A percentile compares a stretch with the other conserved stretches of the same genome.
Conservation (phyloP, 2,113 vertebrate genomes). For the Corythaixoides concolor region DNA sequence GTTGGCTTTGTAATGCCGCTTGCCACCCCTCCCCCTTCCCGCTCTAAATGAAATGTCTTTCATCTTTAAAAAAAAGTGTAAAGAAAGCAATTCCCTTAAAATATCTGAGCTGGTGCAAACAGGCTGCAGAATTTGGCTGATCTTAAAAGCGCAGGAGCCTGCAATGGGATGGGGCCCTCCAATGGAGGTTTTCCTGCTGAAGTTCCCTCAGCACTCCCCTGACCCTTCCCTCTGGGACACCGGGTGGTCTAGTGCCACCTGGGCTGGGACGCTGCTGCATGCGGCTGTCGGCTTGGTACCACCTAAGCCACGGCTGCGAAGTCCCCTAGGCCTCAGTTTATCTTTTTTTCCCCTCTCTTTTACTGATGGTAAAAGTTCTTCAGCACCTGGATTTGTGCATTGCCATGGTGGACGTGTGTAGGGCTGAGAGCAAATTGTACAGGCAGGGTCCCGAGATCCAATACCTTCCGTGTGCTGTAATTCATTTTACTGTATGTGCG, state of each 20-base stretch:
- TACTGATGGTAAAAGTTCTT: fast-evolving
- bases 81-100: background rate
- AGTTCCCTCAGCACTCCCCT: fast-evolving
- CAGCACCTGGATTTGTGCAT: background rate
- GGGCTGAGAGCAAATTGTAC: background rate
- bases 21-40: background rate
- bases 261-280: background rate
- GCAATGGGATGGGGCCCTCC: fast-evolving
- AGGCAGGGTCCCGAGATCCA: background rate
- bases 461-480: background rate
- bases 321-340: background rate
- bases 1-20: background rate
- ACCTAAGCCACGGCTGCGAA: fast-evolving
- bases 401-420: fast-evolving
- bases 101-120: background rate
- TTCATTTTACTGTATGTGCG: fast-evolving
- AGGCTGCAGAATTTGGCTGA: background rate
- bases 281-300: background rate
- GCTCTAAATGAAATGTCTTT: background rate
- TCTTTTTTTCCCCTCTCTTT: background rate
- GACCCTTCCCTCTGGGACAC: background rate
- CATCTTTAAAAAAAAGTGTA: background rate
- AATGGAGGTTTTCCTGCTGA: background rate
- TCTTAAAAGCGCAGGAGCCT: fast-evolving
- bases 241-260: fast-evolving